These are phyloP conservation scores for Rapana venosa DNA, from an alignment of 2,888 invertebrate species.

Conservation along the genomic window DNA sequence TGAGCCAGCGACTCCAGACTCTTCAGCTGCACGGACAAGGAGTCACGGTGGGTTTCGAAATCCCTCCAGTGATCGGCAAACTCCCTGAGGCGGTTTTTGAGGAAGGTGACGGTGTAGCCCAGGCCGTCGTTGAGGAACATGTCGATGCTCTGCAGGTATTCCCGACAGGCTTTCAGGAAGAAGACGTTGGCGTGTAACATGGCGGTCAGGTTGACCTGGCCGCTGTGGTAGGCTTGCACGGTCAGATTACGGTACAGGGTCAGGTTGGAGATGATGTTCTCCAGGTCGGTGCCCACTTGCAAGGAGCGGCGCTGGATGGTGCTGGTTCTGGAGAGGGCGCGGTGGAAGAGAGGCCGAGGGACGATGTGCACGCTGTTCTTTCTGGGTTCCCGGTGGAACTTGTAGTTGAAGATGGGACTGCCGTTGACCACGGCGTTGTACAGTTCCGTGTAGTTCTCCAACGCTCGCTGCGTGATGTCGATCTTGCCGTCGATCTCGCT, in stretches of 20 bases:
- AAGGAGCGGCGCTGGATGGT: conserved; percentile 46
- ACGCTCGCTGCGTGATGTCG: conserved; percentile 52
- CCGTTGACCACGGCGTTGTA: conserved; percentile 53
- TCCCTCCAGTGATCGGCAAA: conserved; percentile 46
- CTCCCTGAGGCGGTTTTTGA: conserved; percentile 48
- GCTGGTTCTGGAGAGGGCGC: conserved; percentile 49
- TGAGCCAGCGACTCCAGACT: conserved; percentile 33
- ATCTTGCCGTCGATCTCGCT: conserved; percentile 52
- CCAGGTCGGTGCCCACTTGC: conserved; percentile 45
- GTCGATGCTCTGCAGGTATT: conserved; percentile 52
- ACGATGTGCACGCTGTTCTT: conserved; percentile 51
- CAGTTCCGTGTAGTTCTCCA: conserved; percentile 57
- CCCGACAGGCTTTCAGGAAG: conserved; percentile 38
- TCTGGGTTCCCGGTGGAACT: conserved; percentile 47
- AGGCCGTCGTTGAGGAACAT: conserved; percentile 57
- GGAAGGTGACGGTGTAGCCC: conserved; percentile 52
- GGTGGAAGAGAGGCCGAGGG: conserved; percentile 53
- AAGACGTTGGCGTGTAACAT: conserved; percentile 34
- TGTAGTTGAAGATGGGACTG: conserved; percentile 58
- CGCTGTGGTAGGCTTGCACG: conserved; percentile 41
- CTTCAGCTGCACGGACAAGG: conserved; percentile 23
- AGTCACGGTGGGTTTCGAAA: conserved; percentile 32
- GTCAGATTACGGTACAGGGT: conserved; percentile 44
- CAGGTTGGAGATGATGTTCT: conserved; percentile 30
- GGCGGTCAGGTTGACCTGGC: background rate